These are phyloP conservation scores for Typhlichthys subterraneus DNA, from an alignment of 2,797 vertebrate genomes.

Conservation along the genomic window DNA sequence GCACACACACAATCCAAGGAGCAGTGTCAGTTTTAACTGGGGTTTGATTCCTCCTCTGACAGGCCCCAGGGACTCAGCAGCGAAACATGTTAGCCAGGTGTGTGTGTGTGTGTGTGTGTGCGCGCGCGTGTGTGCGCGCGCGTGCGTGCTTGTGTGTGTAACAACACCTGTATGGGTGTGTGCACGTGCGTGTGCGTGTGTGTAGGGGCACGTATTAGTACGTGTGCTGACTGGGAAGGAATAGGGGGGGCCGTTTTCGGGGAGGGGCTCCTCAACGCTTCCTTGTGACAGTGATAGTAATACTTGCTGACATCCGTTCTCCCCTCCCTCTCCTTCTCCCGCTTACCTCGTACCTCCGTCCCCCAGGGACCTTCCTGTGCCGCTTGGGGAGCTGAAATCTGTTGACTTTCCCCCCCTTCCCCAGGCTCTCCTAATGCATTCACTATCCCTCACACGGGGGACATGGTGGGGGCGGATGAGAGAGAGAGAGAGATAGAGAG, in stretches of 20 bases:
- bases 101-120: neutral
- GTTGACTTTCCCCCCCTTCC: slow-evolving; percentile 74
- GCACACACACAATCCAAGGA: slow-evolving; percentile 17
- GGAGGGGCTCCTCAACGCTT: slow-evolving; percentile 54
- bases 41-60: slow-evolving; percentile 38
- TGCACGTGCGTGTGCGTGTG: slow-evolving; percentile 11
- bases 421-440: slow-evolving; percentile 66
- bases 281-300: slow-evolving; percentile 78
- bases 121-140: neutral
- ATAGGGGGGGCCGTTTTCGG: neutral
- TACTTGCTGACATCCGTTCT: slow-evolving; percentile 76
- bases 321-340: slow-evolving; percentile 47
- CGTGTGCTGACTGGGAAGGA: neutral
- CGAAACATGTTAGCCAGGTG: slow-evolving; percentile 19
- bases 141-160: neutral
- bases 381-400: slow-evolving; percentile 76
- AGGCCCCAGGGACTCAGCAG: slow-evolving; percentile 41
- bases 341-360: slow-evolving; percentile 63
- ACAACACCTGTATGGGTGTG: neutral
- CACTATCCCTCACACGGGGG: slow-evolving; percentile 49
- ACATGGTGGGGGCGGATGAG: slow-evolving; percentile 32
- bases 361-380: slow-evolving; percentile 65
- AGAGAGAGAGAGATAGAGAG: too few relatives aligned
- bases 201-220: neutral
- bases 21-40: slow-evolving; percentile 39